Evolutionary conservation across 2,113 vertebrate species (phyloP).

Genomic region (Ascaphus truei): DNA sequence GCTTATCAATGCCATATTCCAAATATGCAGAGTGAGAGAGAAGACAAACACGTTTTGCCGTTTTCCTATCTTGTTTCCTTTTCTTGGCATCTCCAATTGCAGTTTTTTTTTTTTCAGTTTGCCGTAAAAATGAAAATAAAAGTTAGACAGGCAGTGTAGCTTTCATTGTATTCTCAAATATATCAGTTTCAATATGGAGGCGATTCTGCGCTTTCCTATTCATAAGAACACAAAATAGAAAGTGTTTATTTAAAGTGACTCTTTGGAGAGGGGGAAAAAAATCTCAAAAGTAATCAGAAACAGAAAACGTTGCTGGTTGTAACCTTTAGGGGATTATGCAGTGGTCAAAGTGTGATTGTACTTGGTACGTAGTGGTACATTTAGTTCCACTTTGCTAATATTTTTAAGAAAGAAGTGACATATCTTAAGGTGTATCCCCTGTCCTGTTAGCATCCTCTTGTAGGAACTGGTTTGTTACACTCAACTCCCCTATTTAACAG

Average conservation of each 20-base stretch:
- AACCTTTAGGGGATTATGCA: not conserved
- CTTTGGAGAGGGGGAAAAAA: constrained; percentile 24
- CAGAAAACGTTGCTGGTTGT: not conserved
- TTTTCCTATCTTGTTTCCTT: constrained; percentile 57
- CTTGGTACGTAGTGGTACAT: constrained; percentile 7
- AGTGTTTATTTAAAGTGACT: constrained; percentile 26
- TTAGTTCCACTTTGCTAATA: not conserved
- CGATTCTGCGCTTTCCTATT: constrained; percentile 42
- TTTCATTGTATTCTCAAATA: constrained; percentile 52
- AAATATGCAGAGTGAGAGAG: constrained; percentile 66
- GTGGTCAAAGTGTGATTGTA: constrained; percentile 7
- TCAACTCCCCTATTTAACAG: not conserved
- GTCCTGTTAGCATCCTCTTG: not conserved
- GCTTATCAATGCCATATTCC: constrained; percentile 67
- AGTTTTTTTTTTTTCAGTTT: no score
- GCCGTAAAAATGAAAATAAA: no score
- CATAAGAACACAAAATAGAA: constrained; percentile 13
- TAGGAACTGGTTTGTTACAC: constrained; percentile 10
- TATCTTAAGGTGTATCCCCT: constrained; percentile 4
- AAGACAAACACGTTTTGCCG: no score
- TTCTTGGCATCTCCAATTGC: constrained; percentile 58
- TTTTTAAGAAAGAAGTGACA: constrained; percentile 2
- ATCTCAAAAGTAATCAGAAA: constrained; percentile 15
- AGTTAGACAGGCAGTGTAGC: no score
- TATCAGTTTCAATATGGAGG: constrained; percentile 55